Evolutionary conservation across 2,797 vertebrate species (phyloP).

Genomic region (Furcifer pardalis): DNA sequence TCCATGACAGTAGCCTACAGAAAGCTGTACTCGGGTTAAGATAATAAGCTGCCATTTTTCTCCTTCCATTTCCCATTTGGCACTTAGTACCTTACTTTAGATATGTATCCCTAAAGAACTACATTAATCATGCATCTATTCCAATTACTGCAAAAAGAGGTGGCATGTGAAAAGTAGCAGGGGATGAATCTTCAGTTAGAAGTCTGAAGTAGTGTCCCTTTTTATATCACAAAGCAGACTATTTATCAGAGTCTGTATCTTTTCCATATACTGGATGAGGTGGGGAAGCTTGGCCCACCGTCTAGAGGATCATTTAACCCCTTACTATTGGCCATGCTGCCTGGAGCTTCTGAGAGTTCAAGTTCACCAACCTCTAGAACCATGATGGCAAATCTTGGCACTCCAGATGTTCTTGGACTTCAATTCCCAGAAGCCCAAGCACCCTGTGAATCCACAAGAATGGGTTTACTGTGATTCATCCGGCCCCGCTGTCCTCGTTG

Average conservation of each 20-base stretch:
- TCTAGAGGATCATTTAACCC: no score
- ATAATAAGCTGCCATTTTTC: neutral
- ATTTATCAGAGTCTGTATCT: no score
- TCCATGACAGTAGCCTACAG: slow-evolving; percentile 49
- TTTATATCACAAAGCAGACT: neutral
- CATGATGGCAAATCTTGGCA: no score
- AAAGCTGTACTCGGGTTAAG: neutral
- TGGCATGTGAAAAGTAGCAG: neutral
- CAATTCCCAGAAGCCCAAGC: no score
- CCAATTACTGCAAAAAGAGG: slow-evolving; percentile 14
- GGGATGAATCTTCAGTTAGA: neutral
- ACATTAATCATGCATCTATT: neutral
- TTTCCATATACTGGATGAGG: no score
- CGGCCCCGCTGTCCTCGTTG: no score
- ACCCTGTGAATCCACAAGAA: no score
- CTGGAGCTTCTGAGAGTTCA: neutral
- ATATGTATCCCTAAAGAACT: slow-evolving; percentile 18
- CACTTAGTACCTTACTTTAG: slow-evolving; percentile 7
- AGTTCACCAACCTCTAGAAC: neutral
- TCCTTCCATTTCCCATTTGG: accelerated
- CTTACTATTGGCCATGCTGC: neutral
- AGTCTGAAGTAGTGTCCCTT: slow-evolving; percentile 5
- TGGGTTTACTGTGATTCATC: no score
- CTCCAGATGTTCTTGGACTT: no score
- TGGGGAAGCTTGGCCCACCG: no score